Conservation (phyloP, 2,888 invertebrate genomes). For the Carabus problematicus region DNA sequence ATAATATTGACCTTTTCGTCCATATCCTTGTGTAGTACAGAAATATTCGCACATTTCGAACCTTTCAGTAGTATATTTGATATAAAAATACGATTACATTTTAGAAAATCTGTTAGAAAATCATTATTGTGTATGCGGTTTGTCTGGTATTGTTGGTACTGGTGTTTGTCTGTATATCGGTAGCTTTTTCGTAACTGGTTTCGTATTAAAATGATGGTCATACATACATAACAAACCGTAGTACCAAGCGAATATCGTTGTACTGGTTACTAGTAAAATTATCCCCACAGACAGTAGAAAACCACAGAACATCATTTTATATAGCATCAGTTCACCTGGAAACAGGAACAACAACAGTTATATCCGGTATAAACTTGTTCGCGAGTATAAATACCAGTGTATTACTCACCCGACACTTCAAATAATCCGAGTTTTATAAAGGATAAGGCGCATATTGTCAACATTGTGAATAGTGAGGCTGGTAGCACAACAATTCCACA, state of each 20-base stretch:
- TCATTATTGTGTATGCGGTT: background rate
- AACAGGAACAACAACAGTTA: slow-evolving; percentile 3
- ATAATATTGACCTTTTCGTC: too few relatives aligned
- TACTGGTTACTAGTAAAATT: slow-evolving; percentile 20
- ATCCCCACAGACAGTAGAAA: slow-evolving; percentile 33
- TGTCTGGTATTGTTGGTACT: background rate
- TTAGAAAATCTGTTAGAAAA: slow-evolving; percentile 3
- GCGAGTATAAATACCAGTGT: background rate
- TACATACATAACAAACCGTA: slow-evolving; percentile 35
- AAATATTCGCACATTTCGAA: too few relatives aligned
- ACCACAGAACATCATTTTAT: slow-evolving; percentile 30
- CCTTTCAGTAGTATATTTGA: background rate
- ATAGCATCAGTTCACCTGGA: slow-evolving; percentile 33
- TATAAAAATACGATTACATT: slow-evolving; percentile 7
- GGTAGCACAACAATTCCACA: slow-evolving; percentile 30
- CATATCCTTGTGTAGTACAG: too few relatives aligned
- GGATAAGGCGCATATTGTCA: slow-evolving; percentile 33
- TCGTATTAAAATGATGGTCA: slow-evolving; percentile 10
- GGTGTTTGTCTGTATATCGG: slow-evolving; percentile 9
- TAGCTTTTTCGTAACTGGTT: background rate
- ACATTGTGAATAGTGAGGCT: slow-evolving; percentile 19
- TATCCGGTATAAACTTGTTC: slow-evolving; percentile 1
- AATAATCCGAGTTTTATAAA: slow-evolving; percentile 24
- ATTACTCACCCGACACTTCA: slow-evolving; percentile 22
- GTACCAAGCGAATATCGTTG: slow-evolving; percentile 35